These are phyloP conservation scores for Poeciliopsis presidionis DNA, from an alignment of 2,797 vertebrate species.

Conservation along the genomic window DNA sequence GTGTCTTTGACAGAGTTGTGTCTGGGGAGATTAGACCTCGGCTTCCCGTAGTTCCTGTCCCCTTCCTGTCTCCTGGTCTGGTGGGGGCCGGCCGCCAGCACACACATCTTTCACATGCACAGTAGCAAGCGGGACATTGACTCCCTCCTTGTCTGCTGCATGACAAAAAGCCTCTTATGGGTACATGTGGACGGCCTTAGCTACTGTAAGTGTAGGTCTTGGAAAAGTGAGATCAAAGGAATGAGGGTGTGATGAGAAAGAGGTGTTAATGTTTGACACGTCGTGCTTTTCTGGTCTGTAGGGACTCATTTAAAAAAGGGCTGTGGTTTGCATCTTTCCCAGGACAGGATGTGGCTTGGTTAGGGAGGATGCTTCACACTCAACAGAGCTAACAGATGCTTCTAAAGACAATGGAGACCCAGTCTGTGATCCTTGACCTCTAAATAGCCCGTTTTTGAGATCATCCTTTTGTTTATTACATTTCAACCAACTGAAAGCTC, in stretches of 20 bases:
- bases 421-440: slow-evolving; percentile 24
- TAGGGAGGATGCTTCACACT: slow-evolving; percentile 53
- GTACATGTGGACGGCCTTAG: slow-evolving; percentile 39
- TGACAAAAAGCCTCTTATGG: slow-evolving; percentile 51
- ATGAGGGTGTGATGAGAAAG: slow-evolving; percentile 27
- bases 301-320: slow-evolving; percentile 55
- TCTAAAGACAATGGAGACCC: slow-evolving; percentile 37
- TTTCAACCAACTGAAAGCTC: background rate
- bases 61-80: slow-evolving; percentile 67
- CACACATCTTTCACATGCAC: slow-evolving; percentile 40
- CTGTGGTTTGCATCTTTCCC: slow-evolving; percentile 54
- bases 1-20: slow-evolving; percentile 70
- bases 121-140: slow-evolving; percentile 9
- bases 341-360: slow-evolving; percentile 67
- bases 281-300: slow-evolving; percentile 30
- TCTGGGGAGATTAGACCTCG: slow-evolving; percentile 71
- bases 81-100: slow-evolving; percentile 29
- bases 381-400: slow-evolving; percentile 57
- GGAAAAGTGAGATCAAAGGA: slow-evolving; percentile 41
- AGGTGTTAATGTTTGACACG: slow-evolving; percentile 61
- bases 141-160: slow-evolving; percentile 42
- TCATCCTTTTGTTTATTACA: background rate
- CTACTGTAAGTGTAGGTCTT: slow-evolving; percentile 28
- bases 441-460: background rate
- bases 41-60: slow-evolving; percentile 71